Evolutionary conservation across 2,113 vertebrate genomes (phyloP).

Genomic region (Brachypodius melanocephalos): DNA sequence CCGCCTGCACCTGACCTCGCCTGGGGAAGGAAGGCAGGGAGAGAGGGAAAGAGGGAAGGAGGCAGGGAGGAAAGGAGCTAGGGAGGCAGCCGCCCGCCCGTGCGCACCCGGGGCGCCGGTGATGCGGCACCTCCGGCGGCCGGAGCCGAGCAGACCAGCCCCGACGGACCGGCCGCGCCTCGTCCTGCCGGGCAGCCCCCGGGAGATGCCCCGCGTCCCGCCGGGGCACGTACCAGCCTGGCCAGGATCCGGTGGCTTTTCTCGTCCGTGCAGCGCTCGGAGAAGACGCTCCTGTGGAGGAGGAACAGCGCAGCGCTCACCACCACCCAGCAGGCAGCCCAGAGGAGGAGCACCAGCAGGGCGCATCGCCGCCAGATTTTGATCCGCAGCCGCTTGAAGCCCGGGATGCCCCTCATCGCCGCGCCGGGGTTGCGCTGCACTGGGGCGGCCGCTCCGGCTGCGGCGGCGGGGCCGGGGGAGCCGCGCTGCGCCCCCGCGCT

Average conservation of each 20-base stretch:
- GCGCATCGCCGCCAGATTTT: constrained; percentile 74
- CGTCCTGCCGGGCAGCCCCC: not conserved
- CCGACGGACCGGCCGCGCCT: not conserved
- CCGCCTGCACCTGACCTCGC: not conserved
- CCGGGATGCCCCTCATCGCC: constrained; percentile 43
- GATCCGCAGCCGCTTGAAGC: constrained; percentile 71
- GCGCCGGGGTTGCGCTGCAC: not conserved
- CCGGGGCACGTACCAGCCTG: constrained; percentile 82
- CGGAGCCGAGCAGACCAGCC: not conserved
- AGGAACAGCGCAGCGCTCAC: constrained; percentile 81
- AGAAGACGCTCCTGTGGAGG: constrained; percentile 81
- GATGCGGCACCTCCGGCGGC: not conserved
- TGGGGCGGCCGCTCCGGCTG: not conserved
- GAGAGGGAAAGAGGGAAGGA: not conserved
- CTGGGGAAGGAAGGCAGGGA: not conserved
- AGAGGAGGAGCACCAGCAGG: constrained; percentile 77
- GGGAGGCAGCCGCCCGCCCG: not conserved
- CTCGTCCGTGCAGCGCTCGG: constrained; percentile 90
- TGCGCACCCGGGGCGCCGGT: not conserved
- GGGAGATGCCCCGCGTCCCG: not conserved
- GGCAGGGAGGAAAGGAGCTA: fast-evolving
- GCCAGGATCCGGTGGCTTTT: constrained; percentile 85
- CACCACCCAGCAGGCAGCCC: constrained; percentile 84
- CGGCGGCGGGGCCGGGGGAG: not conserved
- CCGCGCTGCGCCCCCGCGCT: not conserved